Evolutionary conservation across 64 coral and sea anemone species (phyloP).

Genomic region (Trachythela sp.): DNA sequence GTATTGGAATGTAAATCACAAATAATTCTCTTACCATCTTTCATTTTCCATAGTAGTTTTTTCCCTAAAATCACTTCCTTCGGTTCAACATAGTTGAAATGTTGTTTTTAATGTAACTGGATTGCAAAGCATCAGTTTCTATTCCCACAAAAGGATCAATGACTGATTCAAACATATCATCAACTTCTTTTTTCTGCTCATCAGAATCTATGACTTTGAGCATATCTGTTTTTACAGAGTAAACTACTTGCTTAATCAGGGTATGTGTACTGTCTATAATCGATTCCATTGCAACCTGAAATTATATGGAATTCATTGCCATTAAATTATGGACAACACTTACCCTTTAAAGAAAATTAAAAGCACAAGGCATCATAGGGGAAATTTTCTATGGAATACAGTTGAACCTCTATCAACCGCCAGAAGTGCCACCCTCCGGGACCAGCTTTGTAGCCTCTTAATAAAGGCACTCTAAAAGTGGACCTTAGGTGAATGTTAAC

Average conservation of each 20-base stretch:
- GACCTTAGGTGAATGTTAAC: too few species aligned
- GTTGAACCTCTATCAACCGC: too few species aligned
- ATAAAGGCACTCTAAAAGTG: too few species aligned
- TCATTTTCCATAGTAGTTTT: too few species aligned
- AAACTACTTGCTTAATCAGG: background rate
- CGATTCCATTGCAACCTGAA: background rate
- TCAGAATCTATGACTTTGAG: background rate
- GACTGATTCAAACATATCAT: background rate
- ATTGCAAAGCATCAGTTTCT: background rate
- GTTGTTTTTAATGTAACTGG: background rate
- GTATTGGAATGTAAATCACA: background rate
- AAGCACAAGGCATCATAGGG: too few species aligned
- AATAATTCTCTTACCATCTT: background rate
- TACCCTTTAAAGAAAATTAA: too few species aligned
- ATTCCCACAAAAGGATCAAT: background rate
- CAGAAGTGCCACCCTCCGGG: too few species aligned
- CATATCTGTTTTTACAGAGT: background rate
- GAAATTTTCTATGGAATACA: too few species aligned
- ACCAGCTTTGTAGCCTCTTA: too few species aligned
- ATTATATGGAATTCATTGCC: background rate
- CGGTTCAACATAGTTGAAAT: background rate
- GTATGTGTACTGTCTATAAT: background rate
- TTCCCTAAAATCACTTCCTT: background rate
- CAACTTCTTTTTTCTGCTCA: background rate
- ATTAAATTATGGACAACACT: too few species aligned